These are phyloP conservation scores for Oeneis ivallda DNA, from an alignment of 2,888 invertebrate species.

Conservation along the genomic window DNA sequence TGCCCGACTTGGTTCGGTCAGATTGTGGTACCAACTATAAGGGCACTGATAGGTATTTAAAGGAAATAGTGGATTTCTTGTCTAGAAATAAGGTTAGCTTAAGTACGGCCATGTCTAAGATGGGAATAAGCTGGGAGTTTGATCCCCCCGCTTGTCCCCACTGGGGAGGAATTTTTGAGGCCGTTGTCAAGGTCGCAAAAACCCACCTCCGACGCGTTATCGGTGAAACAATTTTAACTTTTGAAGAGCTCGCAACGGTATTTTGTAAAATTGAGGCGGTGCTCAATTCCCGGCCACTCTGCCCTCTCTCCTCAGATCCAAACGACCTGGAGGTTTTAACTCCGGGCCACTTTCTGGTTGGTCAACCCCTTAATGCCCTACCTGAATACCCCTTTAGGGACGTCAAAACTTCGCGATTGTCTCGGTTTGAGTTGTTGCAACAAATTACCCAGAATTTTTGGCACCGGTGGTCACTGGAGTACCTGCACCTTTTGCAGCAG, in stretches of 20 bases:
- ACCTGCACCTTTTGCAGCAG: constrained; percentile 38
- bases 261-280: no score
- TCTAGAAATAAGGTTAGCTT: not conserved
- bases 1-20: not conserved
- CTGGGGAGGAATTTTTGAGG: constrained; percentile 14
- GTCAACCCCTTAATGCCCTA: not conserved
- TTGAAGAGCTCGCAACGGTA: constrained; percentile 6
- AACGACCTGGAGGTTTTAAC: constrained; percentile 7
- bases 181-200: constrained; percentile 6
- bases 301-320: constrained; percentile 12
- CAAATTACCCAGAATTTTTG: constrained; percentile 37
- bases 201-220: constrained; percentile 12
- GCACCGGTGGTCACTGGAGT: constrained; percentile 37
- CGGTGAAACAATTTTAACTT: constrained; percentile 17
- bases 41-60: constrained; percentile 2
- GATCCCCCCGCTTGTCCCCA: constrained; percentile 11
- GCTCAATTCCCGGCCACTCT: constrained; percentile 21
- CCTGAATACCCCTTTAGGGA: not conserved
- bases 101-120: not conserved
- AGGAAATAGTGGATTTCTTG: constrained; percentile 11
- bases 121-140: constrained; percentile 5
- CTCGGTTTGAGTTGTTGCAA: constrained; percentile 38
- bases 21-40: constrained; percentile 28
- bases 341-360: constrained; percentile 9
- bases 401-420: constrained; percentile 19